Conservation (phyloP, 2,113 vertebrate genomes). For the Xiphophorus maculatus region DNA sequence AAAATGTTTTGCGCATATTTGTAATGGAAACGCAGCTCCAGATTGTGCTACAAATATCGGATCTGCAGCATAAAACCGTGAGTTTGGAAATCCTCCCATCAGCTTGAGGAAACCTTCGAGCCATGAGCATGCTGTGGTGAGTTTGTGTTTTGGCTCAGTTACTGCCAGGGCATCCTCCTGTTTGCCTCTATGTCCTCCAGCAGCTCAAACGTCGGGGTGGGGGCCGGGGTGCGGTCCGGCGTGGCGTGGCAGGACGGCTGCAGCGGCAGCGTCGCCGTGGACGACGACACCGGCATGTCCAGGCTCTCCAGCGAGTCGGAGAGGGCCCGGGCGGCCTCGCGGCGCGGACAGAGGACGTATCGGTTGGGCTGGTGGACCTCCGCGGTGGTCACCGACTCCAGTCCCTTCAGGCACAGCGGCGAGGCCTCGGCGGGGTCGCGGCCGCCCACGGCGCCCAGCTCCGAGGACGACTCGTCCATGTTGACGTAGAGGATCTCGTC, state of each 20-base stretch:
- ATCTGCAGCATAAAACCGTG: background rate
- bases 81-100: constrained; percentile 22
- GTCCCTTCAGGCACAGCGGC: constrained; percentile 75
- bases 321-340: constrained; percentile 72
- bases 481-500: constrained; percentile 93
- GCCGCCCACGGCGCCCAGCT: constrained; percentile 77
- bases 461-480: constrained; percentile 85
- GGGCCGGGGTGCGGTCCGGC: constrained; percentile 43
- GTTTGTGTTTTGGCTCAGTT: constrained; percentile 26
- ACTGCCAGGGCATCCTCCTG: constrained; percentile 74
- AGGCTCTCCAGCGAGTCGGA: constrained; percentile 76
- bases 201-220: constrained; percentile 45
- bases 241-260: constrained; percentile 59
- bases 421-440: constrained; percentile 71
- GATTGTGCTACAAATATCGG: constrained; percentile 58
- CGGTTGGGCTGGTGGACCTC: constrained; percentile 84
- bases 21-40: background rate
- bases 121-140: constrained; percentile 6
- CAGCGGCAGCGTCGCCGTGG: constrained; percentile 63
- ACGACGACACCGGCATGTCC: constrained; percentile 61
- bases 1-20: too few species aligned
- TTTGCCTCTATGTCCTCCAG: constrained; percentile 62
- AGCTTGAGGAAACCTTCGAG: background rate
- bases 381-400: constrained; percentile 80
- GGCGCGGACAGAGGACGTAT: constrained; percentile 89